Conservation (phyloP, 2,888 invertebrate genomes). For the Holacanthella duospinosa region DNA sequence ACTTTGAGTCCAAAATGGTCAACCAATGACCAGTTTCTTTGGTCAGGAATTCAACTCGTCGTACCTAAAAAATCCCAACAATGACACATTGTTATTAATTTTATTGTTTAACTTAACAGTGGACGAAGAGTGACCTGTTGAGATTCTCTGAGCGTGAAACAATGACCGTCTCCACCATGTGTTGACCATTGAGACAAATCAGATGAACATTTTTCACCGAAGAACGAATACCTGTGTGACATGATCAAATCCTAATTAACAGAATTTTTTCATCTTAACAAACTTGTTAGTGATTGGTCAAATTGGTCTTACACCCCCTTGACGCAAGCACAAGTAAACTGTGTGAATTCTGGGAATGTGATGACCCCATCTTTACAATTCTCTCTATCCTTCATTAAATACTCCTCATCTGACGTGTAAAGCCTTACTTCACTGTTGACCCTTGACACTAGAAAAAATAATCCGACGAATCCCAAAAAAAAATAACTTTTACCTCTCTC, state of each 20-base stretch:
- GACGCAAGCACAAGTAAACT: constrained; percentile 26
- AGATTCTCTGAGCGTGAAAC: not conserved
- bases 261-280: too few relatives aligned
- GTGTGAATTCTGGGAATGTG: constrained; percentile 27
- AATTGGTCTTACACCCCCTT: constrained; percentile 10
- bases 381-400: not conserved
- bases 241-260: not conserved
- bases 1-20: not conserved
- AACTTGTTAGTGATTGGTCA: not conserved
- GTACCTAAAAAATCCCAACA: not conserved
- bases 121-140: too few relatives aligned
- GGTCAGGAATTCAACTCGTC: not conserved
- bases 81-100: too few relatives aligned
- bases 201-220: not conserved
- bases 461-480: too few relatives aligned
- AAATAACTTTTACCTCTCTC: too few relatives aligned
- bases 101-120: too few relatives aligned
- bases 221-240: not conserved
- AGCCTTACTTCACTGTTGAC: not conserved
- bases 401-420: not conserved
- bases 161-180: not conserved
- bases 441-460: too few relatives aligned
- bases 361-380: constrained; percentile 20
- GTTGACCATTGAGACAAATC: not conserved
- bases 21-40: not conserved